Base-by-base conservation (phyloP, 2,888 invertebrate genomes). In the Dorcus hopei region DNA sequence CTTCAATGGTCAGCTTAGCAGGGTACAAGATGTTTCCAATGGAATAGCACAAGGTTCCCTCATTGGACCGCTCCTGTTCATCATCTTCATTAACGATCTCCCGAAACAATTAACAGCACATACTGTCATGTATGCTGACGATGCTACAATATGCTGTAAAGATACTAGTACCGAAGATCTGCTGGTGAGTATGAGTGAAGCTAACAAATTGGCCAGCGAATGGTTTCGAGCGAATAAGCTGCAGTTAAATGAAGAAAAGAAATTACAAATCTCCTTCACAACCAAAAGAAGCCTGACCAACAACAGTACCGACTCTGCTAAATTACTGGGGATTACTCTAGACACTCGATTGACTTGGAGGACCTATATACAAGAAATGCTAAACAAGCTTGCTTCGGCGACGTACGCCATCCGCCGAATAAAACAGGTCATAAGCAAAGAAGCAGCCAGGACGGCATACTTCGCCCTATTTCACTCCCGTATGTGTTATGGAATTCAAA, bases 271-370 rank as follows among this genome's bases (percentile, higher is more conserved):
- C 14, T 9, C 26, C 8, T 49, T 49, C 33, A 49, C 49, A 5
- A 33, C 26, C 33, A 38, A 49, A 23, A 14, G 48, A 14, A 6
- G 26, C 26, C 7, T 19, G 9, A 48, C 48, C n/a, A 9, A 3
- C 4, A 4, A 3, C 6, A 11, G 8, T 11, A 11, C 41, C 6
- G 8, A 11, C 11, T 23, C 11, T 5, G 8, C 26, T n/a, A 48
- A 23, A 19, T 19, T 48, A 23, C 16, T 48, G n/a, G 49, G 49
- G 9, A 49, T 49, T 26, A 49, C 33, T 9, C 11, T 49, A 9
- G 49, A 49, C 9, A 49, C 49, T 8, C 23, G 49, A 23, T 38
- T 49, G 9, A 49, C 49, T 26, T 49, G 49, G 49, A 49, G 49
- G 26, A 33, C 3, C 9, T 33, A 49, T 11, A 49, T 49, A 23